Conservation (phyloP, 2,797 vertebrate species). For the Periophthalmus magnuspinnatus region DNA sequence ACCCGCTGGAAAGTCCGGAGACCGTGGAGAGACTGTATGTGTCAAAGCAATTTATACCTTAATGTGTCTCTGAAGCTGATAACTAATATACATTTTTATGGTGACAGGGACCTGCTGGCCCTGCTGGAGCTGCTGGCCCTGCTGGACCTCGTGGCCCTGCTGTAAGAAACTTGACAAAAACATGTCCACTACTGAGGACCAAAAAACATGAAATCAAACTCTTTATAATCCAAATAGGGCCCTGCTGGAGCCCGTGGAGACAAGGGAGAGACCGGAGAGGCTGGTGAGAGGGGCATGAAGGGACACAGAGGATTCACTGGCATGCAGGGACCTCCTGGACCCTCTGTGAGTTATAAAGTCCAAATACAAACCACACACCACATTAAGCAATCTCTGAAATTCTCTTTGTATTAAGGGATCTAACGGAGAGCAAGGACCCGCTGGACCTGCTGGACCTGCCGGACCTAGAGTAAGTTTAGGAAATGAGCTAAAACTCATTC, state of each 20-base stretch:
- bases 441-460: constrained; percentile 88
- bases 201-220: not conserved
- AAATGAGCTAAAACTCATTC: not conserved
- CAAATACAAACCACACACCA: constrained; percentile 8
- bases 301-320: constrained; percentile 98
- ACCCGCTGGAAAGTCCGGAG: constrained; percentile 93
- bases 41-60: not conserved
- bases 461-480: constrained; percentile 89
- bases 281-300: constrained; percentile 98
- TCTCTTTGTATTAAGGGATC: constrained; percentile 77
- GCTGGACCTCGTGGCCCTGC: constrained; percentile 88
- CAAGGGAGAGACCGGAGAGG: constrained; percentile 95
- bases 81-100: constrained; percentile 1
- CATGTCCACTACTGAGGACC: not conserved
- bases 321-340: constrained; percentile 92
- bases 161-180: constrained; percentile 79
- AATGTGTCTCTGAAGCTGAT: not conserved
- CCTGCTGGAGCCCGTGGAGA: constrained; percentile 90
- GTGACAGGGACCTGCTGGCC: constrained; percentile 86
- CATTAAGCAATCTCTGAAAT: constrained; percentile 6
- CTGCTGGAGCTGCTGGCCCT: constrained; percentile 83
- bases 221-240: constrained; percentile 74
- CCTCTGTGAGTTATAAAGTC: constrained; percentile 81
- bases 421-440: constrained; percentile 90
- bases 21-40: constrained; percentile 94